phyloP scores from a whole-genome alignment of 2,113 vertebrate genomes.

The Hirundichthys speculiger region DNA sequence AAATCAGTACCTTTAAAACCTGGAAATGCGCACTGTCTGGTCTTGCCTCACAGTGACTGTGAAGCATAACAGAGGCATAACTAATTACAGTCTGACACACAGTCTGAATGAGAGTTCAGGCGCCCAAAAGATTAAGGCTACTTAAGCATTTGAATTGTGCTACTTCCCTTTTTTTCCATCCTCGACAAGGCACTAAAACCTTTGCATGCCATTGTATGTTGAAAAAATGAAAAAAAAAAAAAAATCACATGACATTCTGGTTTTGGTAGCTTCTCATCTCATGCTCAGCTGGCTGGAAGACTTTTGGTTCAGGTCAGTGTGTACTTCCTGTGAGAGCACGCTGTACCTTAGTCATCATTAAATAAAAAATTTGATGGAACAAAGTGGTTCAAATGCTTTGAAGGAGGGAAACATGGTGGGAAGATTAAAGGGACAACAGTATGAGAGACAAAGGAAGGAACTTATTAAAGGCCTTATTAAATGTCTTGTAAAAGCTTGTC shows the following conservation, averaged over 20 bases:
- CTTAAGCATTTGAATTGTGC: no score
- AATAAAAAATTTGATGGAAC: constrained; percentile 42
- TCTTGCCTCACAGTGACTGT: no score
- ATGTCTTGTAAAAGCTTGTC: constrained; percentile 49
- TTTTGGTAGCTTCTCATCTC: neutral
- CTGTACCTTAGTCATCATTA: constrained; percentile 9
- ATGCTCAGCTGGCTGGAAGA: neutral
- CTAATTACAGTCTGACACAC: no score
- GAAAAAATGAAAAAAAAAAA: no score
- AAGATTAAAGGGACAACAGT: constrained; percentile 30
- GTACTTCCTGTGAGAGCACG: constrained; percentile 24
- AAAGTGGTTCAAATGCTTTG: constrained; percentile 36
- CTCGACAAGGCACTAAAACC: no score
- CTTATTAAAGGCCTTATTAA: constrained; percentile 34
- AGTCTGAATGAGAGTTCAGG: no score
- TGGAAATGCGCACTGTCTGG: no score
- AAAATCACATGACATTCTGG: neutral
- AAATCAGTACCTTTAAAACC: no score
- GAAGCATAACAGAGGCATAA: no score
- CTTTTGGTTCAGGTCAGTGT: constrained; percentile 15
- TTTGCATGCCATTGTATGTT: no score
- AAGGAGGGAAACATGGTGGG: constrained; percentile 18
- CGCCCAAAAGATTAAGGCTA: no score
- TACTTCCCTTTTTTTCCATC: no score
- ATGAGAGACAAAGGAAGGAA: constrained; percentile 11